Percentiles rank a stretch among this genome's conserved stretches.
These are phyloP conservation scores for Paramisgurnus dabryanus DNA, from an alignment of 2,113 vertebrate genomes.

Conservation along the genomic window DNA sequence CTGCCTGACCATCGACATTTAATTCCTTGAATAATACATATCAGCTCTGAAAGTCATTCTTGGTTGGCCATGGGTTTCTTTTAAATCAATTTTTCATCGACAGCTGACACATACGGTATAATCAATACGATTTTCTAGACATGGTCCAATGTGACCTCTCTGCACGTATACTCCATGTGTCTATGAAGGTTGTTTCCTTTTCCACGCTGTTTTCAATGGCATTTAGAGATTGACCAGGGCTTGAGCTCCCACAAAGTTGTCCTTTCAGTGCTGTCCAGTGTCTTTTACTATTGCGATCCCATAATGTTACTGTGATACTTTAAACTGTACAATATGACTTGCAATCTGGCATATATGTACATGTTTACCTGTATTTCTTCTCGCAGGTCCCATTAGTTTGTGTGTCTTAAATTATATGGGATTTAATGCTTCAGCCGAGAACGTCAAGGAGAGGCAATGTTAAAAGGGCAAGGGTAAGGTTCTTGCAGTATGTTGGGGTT, in stretches of 20 bases:
- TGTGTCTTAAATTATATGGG: conserved; percentile 98
- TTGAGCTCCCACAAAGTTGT: conserved; percentile 69
- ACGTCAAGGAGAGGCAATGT: conserved; percentile 86
- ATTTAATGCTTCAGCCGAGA: conserved; percentile 84
- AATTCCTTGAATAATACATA: neutral
- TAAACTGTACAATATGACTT: conserved; percentile 65
- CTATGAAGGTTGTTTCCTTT: conserved; percentile 52
- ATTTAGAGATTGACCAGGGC: conserved; percentile 62
- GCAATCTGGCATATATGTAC: conserved; percentile 76
- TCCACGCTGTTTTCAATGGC: conserved; percentile 42
- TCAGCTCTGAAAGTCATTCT: neutral
- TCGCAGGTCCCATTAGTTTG: conserved; percentile 99
- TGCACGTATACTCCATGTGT: neutral
- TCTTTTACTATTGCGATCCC: conserved; percentile 65
- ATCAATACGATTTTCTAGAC: neutral
- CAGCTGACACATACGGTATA: neutral
- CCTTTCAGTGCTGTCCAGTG: conserved; percentile 74
- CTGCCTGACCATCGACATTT: conserved; percentile 43
- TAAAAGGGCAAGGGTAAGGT: conserved; percentile 98
- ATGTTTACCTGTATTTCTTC: conserved; percentile 99
- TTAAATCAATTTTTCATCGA: neutral
- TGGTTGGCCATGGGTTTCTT: neutral
- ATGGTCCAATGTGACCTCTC: neutral
- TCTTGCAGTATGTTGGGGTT: conserved; percentile 89
- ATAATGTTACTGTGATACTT: conserved; percentile 70